Conservation (phyloP, 1,140 invertebrate genomes). For the Frieseomelitta varia region DNA sequence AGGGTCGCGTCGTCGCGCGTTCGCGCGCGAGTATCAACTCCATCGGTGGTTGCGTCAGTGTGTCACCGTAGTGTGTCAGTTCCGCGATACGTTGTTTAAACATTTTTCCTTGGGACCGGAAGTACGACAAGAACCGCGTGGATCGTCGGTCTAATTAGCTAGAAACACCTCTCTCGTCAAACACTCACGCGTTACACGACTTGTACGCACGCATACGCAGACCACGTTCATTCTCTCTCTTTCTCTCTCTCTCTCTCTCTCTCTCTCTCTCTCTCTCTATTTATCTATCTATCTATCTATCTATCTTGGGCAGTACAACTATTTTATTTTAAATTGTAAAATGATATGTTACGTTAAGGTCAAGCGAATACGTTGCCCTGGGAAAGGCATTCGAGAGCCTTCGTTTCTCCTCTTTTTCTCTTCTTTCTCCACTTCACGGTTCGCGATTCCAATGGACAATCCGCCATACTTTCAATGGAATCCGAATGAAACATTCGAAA, state of each 20-base stretch:
- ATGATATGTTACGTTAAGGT: slow-evolving; percentile 54
- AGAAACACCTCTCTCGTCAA: neutral
- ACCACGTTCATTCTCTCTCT: neutral
- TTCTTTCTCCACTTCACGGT: slow-evolving; percentile 24
- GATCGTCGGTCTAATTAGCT: slow-evolving; percentile 33
- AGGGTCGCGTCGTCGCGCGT: neutral
- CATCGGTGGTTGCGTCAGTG: no score
- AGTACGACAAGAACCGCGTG: neutral
- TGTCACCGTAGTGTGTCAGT: neutral
- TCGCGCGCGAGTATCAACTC: neutral
- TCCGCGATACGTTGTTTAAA: neutral
- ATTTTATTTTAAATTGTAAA: slow-evolving; percentile 43
- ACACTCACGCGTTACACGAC: slow-evolving; percentile 1
- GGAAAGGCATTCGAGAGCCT: slow-evolving; percentile 46
- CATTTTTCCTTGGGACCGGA: slow-evolving; percentile 1
- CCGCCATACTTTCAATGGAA: neutral
- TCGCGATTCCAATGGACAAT: slow-evolving; percentile 9
- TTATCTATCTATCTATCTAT: no score
- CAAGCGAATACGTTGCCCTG: slow-evolving; percentile 52
- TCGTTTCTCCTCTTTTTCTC: neutral
- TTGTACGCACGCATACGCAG: neutral
- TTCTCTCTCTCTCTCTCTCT: no score
- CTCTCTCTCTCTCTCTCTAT: no score
- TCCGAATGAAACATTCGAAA: slow-evolving; percentile 1
- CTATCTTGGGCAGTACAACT: slow-evolving; percentile 43